A percentile compares a stretch with the other conserved stretches of the same genome.
Conservation (phyloP, 1,140 invertebrate species). For the Tetragnatha versicolor region DNA sequence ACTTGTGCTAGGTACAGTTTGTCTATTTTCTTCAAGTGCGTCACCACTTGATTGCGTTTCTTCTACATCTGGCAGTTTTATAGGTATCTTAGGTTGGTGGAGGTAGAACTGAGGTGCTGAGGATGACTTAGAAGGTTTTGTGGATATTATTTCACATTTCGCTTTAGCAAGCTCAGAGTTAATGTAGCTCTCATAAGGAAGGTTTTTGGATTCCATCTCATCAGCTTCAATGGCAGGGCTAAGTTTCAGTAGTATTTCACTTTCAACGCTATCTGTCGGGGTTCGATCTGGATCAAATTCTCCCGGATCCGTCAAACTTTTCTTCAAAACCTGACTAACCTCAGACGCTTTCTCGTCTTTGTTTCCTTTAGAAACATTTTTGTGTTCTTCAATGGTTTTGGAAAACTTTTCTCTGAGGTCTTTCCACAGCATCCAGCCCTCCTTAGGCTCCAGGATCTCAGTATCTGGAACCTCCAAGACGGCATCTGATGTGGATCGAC, state of each 20-base stretch:
- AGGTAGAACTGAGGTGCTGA: conserved; percentile 14
- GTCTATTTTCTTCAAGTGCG: not conserved
- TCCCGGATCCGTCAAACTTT: not conserved
- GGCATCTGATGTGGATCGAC: conserved; percentile 26
- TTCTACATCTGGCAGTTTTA: not conserved
- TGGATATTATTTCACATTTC: conserved; percentile 30
- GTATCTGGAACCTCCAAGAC: conserved; percentile 3
- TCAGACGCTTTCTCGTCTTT: conserved; percentile 1
- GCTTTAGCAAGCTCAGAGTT: conserved; percentile 16
- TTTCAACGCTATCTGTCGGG: not conserved
- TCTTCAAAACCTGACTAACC: not conserved
- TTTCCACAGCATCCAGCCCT: conserved; percentile 49
- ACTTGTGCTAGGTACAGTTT: not conserved
- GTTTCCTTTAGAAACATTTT: not conserved
- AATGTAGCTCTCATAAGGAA: conserved; percentile 8
- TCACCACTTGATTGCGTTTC: not conserved
- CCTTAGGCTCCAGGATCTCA: conserved; percentile 14
- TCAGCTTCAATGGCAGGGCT: conserved; percentile 41
- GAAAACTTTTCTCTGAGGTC: conserved; percentile 43
- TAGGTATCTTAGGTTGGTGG: not conserved
- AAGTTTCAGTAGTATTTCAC: not conserved
- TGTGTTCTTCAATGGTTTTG: conserved; percentile 43
- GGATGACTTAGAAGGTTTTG: not conserved
- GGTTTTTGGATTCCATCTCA: conserved; percentile 6
- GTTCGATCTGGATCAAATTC: not conserved